Evolutionary conservation across 2,888 invertebrate genomes (phyloP).

Genomic region (Tiphia femorata): DNA sequence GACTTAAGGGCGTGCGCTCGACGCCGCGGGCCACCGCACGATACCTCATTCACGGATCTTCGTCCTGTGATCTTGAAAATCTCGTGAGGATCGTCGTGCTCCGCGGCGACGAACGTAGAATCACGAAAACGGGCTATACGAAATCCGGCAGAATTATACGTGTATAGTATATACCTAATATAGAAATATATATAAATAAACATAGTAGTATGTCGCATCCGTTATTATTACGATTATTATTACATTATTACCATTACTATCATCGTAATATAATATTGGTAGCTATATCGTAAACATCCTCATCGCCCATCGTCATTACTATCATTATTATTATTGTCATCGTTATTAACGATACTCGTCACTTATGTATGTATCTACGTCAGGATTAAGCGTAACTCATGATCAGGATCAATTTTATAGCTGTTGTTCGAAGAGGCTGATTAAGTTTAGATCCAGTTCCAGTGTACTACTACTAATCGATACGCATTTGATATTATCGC

Average conservation of each 20-base stretch:
- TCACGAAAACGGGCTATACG: too few species aligned
- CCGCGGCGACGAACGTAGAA: too few species aligned
- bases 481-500: constrained; percentile 42
- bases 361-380: too few species aligned
- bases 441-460: constrained; percentile 27
- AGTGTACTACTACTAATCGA: constrained; percentile 32
- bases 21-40: too few species aligned
- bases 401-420: constrained; percentile 51
- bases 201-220: too few species aligned
- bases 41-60: too few species aligned
- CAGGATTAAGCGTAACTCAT: constrained; percentile 25
- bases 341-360: constrained; percentile 12
- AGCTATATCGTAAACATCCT: not conserved
- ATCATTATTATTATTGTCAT: not conserved
- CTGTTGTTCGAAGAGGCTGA: constrained; percentile 36
- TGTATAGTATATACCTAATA: too few species aligned
- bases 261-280: not conserved
- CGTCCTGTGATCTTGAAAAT: too few species aligned
- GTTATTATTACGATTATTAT: not conserved
- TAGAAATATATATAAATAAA: too few species aligned
- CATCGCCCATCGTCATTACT: not conserved
- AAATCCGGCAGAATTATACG: too few species aligned
- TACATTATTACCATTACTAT: not conserved
- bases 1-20: too few species aligned
- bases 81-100: too few species aligned